Evolutionary conservation across 2,888 invertebrate species (phyloP).

Genomic region (Ectemnius lituratus): DNA sequence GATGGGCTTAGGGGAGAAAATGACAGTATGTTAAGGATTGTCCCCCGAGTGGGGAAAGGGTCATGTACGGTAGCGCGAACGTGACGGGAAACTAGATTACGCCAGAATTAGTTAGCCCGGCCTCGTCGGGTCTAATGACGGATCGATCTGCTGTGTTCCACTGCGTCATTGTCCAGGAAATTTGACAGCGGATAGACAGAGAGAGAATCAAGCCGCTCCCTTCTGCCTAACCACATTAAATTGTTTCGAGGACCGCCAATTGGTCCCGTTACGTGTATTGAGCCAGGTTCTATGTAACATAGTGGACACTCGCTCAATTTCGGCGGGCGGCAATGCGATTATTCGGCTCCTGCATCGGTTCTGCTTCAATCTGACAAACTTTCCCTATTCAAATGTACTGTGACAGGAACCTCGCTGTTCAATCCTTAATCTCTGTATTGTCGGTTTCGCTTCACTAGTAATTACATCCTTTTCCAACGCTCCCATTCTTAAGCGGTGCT

Average conservation of each 20-base stretch:
- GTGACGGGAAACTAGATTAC: too few species aligned
- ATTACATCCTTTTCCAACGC: not conserved
- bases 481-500: not conserved
- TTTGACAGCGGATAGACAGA: constrained; percentile 66
- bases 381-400: not conserved
- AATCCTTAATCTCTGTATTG: not conserved
- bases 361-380: not conserved
- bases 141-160: not conserved
- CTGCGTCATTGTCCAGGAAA: constrained; percentile 42
- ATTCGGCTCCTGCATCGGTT: too few species aligned
- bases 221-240: constrained; percentile 61
- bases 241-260: constrained; percentile 58
- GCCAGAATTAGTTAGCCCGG: not conserved
- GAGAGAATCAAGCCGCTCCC: constrained; percentile 37
- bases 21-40: too few species aligned
- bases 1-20: too few species aligned
- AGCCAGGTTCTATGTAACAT: constrained; percentile 32
- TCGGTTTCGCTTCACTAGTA: not conserved
- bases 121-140: not conserved
- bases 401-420: not conserved
- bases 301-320: constrained; percentile 25
- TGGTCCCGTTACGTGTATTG: constrained; percentile 38
- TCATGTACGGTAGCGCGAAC: too few species aligned
- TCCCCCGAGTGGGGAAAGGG: too few species aligned
- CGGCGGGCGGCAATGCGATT: constrained; percentile 2